Percentiles rank a stretch among this genome's conserved stretches.
These are phyloP conservation scores for Myocastor coypus DNA, from an alignment of 2,113 vertebrate genomes.

Conservation along the genomic window DNA sequence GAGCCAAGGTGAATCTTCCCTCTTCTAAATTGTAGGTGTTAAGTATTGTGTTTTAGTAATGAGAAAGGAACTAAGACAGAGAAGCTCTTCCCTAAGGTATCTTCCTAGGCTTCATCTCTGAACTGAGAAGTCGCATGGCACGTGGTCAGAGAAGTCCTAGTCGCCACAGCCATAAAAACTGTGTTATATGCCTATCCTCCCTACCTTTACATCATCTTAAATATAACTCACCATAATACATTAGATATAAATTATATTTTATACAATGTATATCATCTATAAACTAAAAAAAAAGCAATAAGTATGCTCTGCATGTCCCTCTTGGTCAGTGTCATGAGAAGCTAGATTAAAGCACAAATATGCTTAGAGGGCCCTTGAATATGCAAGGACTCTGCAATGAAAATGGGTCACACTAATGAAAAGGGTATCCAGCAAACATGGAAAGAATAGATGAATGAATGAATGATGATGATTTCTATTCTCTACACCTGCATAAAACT, in stretches of 20 bases:
- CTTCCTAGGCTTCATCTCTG: too few relatives aligned
- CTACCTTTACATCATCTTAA: neutral
- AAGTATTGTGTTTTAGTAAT: neutral
- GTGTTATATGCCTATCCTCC: neutral
- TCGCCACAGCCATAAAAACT: neutral
- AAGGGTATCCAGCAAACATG: neutral
- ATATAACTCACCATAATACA: neutral
- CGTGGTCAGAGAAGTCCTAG: neutral
- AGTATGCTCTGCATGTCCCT: rapidly evolving
- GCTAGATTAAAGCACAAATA: neutral
- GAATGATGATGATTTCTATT: neutral
- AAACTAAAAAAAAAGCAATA: neutral
- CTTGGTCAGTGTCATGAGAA: neutral
- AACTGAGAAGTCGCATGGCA: neutral
- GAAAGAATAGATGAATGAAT: neutral
- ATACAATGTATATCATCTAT: neutral
- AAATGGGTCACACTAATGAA: too few relatives aligned
- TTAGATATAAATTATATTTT: too few relatives aligned
- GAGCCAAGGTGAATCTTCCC: neutral
- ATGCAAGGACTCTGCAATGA: neutral
- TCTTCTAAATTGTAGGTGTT: neutral
- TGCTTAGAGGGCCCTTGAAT: neutral
- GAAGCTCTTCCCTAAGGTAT: neutral
- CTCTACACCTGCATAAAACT: neutral
- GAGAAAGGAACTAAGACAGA: neutral